Evolutionary conservation across 2,797 vertebrate genomes (phyloP).

Genomic region (Peromyscus melanophrys): DNA sequence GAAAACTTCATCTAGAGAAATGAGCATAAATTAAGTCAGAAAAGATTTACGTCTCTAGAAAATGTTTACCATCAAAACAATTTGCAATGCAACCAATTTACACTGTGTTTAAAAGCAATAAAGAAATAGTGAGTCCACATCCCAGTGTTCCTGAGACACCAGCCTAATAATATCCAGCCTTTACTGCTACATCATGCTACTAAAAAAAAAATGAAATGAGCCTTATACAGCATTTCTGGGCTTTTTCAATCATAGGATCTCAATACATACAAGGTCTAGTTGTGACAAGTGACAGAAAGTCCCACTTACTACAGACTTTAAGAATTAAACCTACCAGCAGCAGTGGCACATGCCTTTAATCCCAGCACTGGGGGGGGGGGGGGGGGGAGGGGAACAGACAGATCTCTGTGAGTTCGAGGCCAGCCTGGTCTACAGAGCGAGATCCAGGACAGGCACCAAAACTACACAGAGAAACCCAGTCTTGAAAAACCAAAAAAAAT

Average conservation of each 20-base stretch:
- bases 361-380: no score
- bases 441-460: no score
- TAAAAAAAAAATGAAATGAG: not conserved
- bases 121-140: not conserved
- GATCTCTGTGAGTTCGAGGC: no score
- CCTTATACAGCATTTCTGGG: not conserved
- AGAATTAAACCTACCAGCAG: not conserved
- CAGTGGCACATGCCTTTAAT: no score
- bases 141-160: not conserved
- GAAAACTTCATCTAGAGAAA: constrained; percentile 46
- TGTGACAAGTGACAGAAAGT: not conserved
- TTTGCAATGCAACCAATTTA: constrained; percentile 37
- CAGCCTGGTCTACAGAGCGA: no score
- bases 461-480: no score
- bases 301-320: not conserved
- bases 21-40: constrained; percentile 1
- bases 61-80: constrained; percentile 58
- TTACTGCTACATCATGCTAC: not conserved
- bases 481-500: no score
- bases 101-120: not conserved
- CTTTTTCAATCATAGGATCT: constrained; percentile 37
- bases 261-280: not conserved
- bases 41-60: constrained; percentile 49
- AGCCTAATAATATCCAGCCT: not conserved
- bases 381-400: no score